Base-by-base conservation (phyloP, 1,140 invertebrate species). In the Zaprionus inermis region DNA sequence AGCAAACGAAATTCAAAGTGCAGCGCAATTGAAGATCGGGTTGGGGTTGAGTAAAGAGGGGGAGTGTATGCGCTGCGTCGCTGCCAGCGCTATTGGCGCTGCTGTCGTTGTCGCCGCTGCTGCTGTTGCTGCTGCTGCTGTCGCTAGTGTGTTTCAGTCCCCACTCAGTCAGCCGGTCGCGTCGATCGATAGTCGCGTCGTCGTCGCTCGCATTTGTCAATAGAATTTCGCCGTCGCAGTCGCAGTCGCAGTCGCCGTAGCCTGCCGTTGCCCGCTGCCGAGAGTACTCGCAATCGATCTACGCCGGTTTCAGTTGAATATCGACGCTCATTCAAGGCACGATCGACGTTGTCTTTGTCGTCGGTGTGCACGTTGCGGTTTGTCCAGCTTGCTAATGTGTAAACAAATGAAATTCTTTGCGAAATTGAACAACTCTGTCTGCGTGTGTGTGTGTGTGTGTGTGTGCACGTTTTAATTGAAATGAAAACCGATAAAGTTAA, bases 331-430 rank as follows among this genome's bases (percentile, higher is more conserved):
- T 75, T 84, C 78, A 79, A 76, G 70, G 71, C 74, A 86, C 81
- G 83, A 79, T 79, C 73, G 59, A 28, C 60, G 46, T 32, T 55
- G 61, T 38, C 32, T 51, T 69, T 44, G 30, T n/a, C 12, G 20
- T 60, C 44, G 36, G 30, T 20, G 54, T 49, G 59, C 46, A 57
- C 65, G 58, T 74, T 65, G 79, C 64, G 46, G 70, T 82, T 44
- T 44, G 38, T 44, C 38, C 71, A 52, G 30, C 46, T 41, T 44
- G 38, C 20, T 14, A 55, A 63, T 52, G 60, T 71, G 68, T 75
- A 75, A 75, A 75, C 72, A 75, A 86, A 81, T 78, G 66, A 86
- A 86, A 83, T 89, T 86, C 79, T 74, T 81, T 20, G 9, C 18
- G 67, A 88, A 88, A 86, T 83, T 88, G 79, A 82, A 73, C 88